Evolutionary conservation across 2,797 vertebrate species (phyloP).

Genomic region (Monodelphis domestica): DNA sequence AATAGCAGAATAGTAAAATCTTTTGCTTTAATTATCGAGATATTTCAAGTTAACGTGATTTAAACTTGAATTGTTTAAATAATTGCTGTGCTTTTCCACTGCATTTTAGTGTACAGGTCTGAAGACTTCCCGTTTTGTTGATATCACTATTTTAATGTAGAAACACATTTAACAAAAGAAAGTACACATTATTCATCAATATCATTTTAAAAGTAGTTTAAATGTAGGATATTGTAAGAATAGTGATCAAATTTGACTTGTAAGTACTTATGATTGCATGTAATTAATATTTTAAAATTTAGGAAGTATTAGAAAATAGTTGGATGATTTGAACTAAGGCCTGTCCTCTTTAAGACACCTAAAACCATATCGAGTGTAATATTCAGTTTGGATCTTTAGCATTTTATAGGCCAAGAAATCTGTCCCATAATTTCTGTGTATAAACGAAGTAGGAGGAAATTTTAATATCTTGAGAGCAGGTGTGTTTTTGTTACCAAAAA

Average conservation of each 20-base stretch:
- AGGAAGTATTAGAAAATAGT: conserved; percentile 1
- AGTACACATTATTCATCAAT: conserved; percentile 3
- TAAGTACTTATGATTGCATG: conserved; percentile 3
- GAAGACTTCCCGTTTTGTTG: background rate
- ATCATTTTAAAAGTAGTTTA: conserved; percentile 18
- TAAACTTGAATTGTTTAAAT: conserved; percentile 15
- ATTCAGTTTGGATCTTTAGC: conserved; percentile 15
- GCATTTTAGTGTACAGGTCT: conserved; percentile 4
- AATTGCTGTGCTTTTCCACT: conserved; percentile 23
- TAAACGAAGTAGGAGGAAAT: conserved; percentile 40
- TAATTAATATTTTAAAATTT: conserved; percentile 40
- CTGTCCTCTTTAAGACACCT: background rate
- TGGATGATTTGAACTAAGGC: background rate
- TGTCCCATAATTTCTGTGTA: conserved; percentile 53
- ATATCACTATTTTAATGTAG: background rate
- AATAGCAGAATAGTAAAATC: conserved; percentile 32
- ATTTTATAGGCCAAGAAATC: conserved; percentile 5
- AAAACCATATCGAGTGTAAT: background rate
- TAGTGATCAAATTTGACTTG: conserved; percentile 16
- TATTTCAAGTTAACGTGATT: conserved; percentile 40
- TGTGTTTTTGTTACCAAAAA: conserved; percentile 33
- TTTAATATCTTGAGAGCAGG: background rate
- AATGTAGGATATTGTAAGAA: conserved; percentile 39
- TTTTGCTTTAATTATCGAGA: conserved; percentile 41
- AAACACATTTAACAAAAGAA: background rate